A percentile compares a stretch with the other conserved stretches of the same genome.
Evolutionary conservation across 2,113 vertebrate genomes (phyloP).

Genomic region (Pterophyllum scalare): DNA sequence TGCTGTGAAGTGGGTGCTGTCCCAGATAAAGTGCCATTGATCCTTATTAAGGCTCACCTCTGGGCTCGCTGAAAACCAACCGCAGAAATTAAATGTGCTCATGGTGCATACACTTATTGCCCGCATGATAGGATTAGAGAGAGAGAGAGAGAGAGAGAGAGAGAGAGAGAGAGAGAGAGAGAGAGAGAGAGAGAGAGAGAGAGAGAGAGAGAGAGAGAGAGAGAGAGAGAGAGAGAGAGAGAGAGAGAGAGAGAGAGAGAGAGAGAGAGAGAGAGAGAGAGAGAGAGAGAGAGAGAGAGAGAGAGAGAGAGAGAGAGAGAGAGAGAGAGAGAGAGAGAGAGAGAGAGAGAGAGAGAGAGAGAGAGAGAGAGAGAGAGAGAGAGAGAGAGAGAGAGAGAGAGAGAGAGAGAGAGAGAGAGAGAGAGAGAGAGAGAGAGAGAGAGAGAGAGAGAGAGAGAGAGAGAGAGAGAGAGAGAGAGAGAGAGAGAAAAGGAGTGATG

Average conservation of each 20-base stretch:
- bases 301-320: conserved; percentile 60
- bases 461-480: conserved; percentile 62
- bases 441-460: no score
- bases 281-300: no score
- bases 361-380: no score
- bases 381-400: conserved; percentile 51
- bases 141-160: conserved; percentile 51
- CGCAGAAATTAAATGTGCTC: conserved; percentile 99
- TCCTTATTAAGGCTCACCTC: conserved; percentile 99
- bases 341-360: conserved; percentile 82
- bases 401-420: conserved; percentile 71
- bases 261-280: conserved; percentile 76
- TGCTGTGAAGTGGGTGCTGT: conserved; percentile 99
- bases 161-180: conserved; percentile 55
- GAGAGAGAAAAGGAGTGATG: conserved; percentile 67
- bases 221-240: no score
- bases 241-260: conserved; percentile 48
- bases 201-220: no score
- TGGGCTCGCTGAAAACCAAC: conserved; percentile 99
- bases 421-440: no score
- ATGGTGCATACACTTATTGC: conserved; percentile 99
- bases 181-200: conserved; percentile 47
- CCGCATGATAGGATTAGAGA: conserved; percentile 96
- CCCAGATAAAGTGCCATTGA: conserved; percentile 99
- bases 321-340: conserved; percentile 47